Conservation (phyloP, 2,797 vertebrate species). For the Cyclura pinguis region DNA sequence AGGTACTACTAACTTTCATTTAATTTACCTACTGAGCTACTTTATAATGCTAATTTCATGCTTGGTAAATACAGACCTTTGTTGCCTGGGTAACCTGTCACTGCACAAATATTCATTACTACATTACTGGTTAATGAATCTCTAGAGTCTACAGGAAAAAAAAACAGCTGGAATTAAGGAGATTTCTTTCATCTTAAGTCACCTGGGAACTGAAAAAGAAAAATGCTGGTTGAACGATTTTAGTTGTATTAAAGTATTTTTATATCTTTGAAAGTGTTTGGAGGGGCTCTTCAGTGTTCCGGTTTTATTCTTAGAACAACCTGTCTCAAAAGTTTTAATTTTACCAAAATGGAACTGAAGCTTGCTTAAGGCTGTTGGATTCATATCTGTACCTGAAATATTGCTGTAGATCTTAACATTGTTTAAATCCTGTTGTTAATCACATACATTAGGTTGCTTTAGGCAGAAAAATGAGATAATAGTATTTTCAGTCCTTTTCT, state of each 20-base stretch:
- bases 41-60: constrained; percentile 74
- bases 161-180: constrained; percentile 58
- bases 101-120: constrained; percentile 65
- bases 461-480: not conserved
- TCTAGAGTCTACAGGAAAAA: constrained; percentile 65
- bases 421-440: not conserved
- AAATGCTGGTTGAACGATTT: constrained; percentile 17
- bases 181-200: constrained; percentile 64
- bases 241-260: not conserved
- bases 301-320: not conserved
- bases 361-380: not conserved
- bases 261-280: not conserved
- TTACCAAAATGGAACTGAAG: not conserved
- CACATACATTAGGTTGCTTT: not conserved
- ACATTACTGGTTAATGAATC: constrained; percentile 73
- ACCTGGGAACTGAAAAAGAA: constrained; percentile 1
- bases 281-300: not conserved
- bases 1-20: constrained; percentile 53
- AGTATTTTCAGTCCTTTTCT: not conserved
- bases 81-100: constrained; percentile 70
- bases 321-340: not conserved
- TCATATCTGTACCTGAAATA: not conserved
- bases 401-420: not conserved
- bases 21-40: constrained; percentile 62
- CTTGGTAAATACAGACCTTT: constrained; percentile 68